Evolutionary conservation across 2,888 invertebrate species (phyloP), one percentile per base, ranked within the genome.

Genomic region (Agelastica alni): DNA sequence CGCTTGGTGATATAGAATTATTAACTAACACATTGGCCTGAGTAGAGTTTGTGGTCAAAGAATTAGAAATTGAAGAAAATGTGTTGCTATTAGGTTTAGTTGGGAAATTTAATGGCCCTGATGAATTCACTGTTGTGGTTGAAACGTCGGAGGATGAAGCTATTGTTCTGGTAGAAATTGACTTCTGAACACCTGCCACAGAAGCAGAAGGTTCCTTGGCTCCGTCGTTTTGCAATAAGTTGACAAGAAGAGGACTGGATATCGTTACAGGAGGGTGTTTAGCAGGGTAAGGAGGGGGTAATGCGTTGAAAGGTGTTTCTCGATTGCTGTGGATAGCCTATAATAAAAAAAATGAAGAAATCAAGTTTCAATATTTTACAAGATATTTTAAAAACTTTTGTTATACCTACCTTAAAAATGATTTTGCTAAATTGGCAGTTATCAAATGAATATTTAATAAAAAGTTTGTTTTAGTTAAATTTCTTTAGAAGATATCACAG

Each of bases 191-290:
- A 75, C 44, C 39, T 16, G 53, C 32, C 43, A 77, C 61, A 45
- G 41, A 75, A 58, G 49, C 76, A 6, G 37, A 39, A 60, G 5
- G 76, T 75, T 60, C 75, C 74, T 51, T 68, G 30, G 72, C 69
- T 41, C 81, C 89, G 70, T 93, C 93, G 72, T 91, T 95, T 79
- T 96, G 95, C 67, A 96, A 80, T 64, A 96, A 79, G 77, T 96
- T 96, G 22, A 96, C 96, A 62, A 96, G 80, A 63, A 96, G 79
- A 14, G 96, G 96, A 71, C 94, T 95, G 62, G 87, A 93, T 76
- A 89, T 85, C 51, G 89, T 90, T 63, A 90, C 90, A 62, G 69
- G 74, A 58, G 68, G 78, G 60, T 70, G 78, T 45, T 54, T 60
- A 10, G 61, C 61, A 20, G 65, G 66, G 44, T 65, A 66, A 28